These are phyloP conservation scores for Tympanuchus pallidicinctus DNA, from an alignment of 2,113 vertebrate genomes.

Conservation along the genomic window DNA sequence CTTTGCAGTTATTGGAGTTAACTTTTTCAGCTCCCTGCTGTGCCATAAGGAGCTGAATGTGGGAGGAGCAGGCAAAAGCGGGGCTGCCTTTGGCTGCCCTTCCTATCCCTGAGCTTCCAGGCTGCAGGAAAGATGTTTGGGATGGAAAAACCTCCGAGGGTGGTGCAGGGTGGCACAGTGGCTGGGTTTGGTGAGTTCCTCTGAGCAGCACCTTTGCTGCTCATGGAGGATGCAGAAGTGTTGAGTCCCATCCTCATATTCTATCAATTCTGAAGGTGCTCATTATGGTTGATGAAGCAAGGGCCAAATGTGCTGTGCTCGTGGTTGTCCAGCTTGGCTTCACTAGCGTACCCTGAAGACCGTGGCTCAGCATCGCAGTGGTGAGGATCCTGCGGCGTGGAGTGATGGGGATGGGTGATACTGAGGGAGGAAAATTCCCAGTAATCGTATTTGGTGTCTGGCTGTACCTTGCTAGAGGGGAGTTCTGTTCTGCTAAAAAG, in stretches of 20 bases:
- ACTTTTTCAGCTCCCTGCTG: background rate
- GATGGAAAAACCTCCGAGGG: background rate
- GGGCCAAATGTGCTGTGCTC: background rate
- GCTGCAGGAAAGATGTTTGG: background rate
- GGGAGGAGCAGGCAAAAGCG: too few species aligned
- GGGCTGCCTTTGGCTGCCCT: background rate
- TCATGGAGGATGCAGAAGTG: background rate
- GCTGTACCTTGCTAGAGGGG: conserved; percentile 16
- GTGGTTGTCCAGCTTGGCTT: fast-evolving
- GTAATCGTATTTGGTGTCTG: conserved; percentile 13
- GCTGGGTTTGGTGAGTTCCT: background rate
- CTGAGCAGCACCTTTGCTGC: background rate
- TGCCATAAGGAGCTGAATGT: background rate
- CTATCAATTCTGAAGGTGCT: background rate
- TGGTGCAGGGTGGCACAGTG: fast-evolving
- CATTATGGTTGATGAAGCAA: background rate
- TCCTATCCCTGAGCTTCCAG: background rate
- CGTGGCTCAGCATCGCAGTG: fast-evolving
- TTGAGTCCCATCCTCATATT: background rate
- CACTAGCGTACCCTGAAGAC: background rate
- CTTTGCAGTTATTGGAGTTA: background rate
- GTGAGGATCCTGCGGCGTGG: background rate
- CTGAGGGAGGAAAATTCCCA: background rate
- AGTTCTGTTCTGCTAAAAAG: background rate
- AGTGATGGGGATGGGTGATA: background rate